These are phyloP conservation scores for Ptychodera flava DNA, from an alignment of 35 echinoderm and acorn worm genomes.

Conservation along the genomic window DNA sequence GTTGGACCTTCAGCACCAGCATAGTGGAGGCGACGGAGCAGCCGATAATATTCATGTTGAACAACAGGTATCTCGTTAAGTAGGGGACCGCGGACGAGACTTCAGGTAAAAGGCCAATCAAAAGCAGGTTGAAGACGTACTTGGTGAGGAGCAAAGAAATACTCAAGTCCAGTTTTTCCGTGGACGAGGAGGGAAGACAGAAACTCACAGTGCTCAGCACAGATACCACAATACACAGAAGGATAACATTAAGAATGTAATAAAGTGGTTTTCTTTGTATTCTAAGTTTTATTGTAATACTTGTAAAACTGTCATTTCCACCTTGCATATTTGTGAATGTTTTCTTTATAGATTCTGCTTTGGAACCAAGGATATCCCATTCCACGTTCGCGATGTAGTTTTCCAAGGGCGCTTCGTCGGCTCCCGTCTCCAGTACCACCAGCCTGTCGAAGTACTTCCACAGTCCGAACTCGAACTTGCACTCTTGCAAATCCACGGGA, in stretches of 20 bases:
- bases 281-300: background rate
- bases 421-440: background rate
- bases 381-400: background rate
- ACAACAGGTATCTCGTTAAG: background rate
- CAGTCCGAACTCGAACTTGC: background rate
- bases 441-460: background rate
- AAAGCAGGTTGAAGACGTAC: background rate
- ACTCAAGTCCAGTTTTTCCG: background rate
- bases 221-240: background rate
- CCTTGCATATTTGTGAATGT: background rate
- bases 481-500: background rate
- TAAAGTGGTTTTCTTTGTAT: background rate
- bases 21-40: background rate
- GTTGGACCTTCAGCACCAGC: background rate
- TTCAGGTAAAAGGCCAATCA: background rate
- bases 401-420: background rate
- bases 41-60: background rate
- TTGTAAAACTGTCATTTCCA: background rate
- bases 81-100: background rate
- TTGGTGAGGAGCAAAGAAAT: background rate
- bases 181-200: background rate
- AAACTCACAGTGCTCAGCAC: background rate
- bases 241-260: background rate
- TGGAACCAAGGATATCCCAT: background rate
- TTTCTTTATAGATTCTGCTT: background rate